These are phyloP conservation scores for Neodon shergylaensis DNA, from an alignment of 2,113 vertebrate genomes.

Conservation along the genomic window DNA sequence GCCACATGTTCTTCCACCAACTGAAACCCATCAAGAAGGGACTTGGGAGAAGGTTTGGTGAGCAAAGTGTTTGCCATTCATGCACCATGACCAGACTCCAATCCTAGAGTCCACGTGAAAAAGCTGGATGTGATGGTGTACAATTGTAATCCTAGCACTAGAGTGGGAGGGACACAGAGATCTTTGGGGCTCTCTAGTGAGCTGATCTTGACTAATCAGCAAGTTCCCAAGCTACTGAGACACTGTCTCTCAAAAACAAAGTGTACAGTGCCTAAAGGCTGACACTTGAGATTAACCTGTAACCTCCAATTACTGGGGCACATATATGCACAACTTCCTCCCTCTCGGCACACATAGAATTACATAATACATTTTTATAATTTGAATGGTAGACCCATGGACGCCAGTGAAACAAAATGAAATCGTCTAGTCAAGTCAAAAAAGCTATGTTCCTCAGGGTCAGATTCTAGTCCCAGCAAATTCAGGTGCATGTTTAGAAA, in stretches of 20 bases:
- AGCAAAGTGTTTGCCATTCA: background rate
- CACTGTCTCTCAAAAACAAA: background rate
- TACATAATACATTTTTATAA: background rate
- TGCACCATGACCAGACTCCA: background rate
- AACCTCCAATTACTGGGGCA: background rate
- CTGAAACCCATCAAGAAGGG: background rate
- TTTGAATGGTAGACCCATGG: background rate
- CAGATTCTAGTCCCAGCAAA: background rate
- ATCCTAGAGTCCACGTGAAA: background rate
- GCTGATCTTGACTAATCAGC: background rate
- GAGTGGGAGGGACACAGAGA: no score
- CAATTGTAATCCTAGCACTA: background rate
- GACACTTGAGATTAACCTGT: background rate
- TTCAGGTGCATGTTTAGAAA: background rate
- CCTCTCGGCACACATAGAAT: background rate
- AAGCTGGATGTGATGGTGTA: background rate
- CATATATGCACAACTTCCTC: background rate
- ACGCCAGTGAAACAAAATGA: slow-evolving; percentile 11
- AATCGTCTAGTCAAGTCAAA: background rate
- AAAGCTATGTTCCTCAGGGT: background rate
- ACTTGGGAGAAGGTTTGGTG: background rate
- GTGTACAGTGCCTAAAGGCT: no score
- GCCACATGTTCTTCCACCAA: background rate
- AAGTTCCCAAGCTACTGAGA: background rate
- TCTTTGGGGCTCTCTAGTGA: background rate